Base-by-base conservation (phyloP, 2,797 vertebrate species). In the Phrynocephalus guinanensis region DNA sequence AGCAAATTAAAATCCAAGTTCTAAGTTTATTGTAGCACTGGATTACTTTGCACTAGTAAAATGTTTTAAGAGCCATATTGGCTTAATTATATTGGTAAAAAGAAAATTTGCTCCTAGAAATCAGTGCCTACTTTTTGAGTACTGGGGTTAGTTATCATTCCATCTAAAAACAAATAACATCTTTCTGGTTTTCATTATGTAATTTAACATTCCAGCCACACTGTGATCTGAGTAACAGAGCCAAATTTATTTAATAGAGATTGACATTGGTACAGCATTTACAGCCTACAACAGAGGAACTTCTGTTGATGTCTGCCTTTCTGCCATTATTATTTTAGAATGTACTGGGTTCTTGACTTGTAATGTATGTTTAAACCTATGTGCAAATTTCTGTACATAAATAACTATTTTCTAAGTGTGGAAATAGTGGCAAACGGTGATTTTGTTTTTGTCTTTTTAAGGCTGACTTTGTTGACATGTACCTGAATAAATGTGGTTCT, bases 351-450 rank as follows among this genome's bases (percentile, higher is more conserved):
- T 95, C 93, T 96, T 93, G 89, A 92, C 91, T 95, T 94, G 88
- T 94, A 95, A 95, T 90, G 91, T 96, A 93, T 95, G 96, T 97
- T 96, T 97, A 96, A 94, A 95, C 94, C 95, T 92, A 91, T 93
- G 94, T 94, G 93, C 94, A 95, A 93, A 95, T 94, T 93, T 91
- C 93, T 97, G 95, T 96, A 96, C 94, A 95, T 95, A 97, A 87
- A 96, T 95, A 96, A 94, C 92, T 96, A 96, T 97, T 96, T 96
- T 96, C 94, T 94, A 95, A 95, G 93, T 95, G 95, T 96, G 88
- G 93, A 96, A 96, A 95, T 95, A 95, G 96, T 92, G 95, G 76
- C 95, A 93, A 96, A 94, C 95, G 96, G 95, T 96, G 95, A 96
- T 95, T 95, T 96, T 67, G 82, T 83, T 83, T 72, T 30, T 72